Base-by-base conservation (phyloP, 2,888 invertebrate species). In the Hemistola chrysoprasaria region DNA sequence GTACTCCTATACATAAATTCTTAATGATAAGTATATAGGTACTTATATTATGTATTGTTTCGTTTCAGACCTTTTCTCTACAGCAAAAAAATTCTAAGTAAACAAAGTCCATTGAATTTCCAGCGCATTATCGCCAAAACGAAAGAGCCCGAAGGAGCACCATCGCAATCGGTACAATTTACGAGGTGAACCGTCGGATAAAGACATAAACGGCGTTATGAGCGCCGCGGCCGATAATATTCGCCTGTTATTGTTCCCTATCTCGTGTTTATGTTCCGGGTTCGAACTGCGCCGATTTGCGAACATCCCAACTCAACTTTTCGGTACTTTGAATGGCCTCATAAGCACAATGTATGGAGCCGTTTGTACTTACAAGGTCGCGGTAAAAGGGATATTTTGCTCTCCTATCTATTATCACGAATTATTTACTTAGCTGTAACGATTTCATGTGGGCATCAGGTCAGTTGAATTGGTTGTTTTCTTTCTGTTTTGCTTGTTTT, bases 141-240 rank as follows among this genome's bases (percentile, higher is more conserved):
- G 30, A 41, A 46, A 40, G 36, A 27, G 40, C 34, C 33, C 23
- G 39, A 55, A 55, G 47, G 50, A 50, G 44, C 52, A 50, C 46
- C 52, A 48, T 52, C 38, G 46, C 45, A 40, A 49, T 44, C 43
- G 43, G 38, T 27, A 26, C 43, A 49, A 50, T 55, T 55, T 55
- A 55, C 52, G 55, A 55, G 43, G 40, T 40, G 50, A 55, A 50
- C 58, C 55, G 53, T 51, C 59, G 62, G 71, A 72, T 74, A 69
- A 68, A 70, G 71, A 63, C 66, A 70, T 73, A 67, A 74, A 71
- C 61, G 60, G 51, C 58, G 66, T 68, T 68, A 69, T 72, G 72
- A 71, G 69, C 62, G 56, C 65, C 65, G 46, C 59, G 54, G 64
- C 70, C 69, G 69, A 72, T 72, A 71, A 67, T 69, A 71, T 66